phyloP scores from a whole-genome alignment of 2,113 vertebrate genomes.

The Seriola quinqueradiata region DNA sequence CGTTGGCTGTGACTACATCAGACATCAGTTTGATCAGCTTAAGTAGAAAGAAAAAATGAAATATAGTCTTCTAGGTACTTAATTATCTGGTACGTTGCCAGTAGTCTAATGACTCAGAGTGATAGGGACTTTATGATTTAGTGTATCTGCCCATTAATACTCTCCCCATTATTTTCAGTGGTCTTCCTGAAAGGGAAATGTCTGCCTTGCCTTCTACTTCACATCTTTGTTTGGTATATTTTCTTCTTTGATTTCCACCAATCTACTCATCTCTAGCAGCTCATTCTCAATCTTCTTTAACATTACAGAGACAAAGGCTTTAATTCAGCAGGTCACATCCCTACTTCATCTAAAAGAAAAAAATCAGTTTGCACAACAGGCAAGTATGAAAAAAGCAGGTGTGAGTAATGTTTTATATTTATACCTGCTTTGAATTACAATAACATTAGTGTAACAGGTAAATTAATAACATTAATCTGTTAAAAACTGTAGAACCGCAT shows the following conservation, averaged over 20 bases:
- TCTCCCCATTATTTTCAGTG: constrained; percentile 15
- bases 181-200: neutral
- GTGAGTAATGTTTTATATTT: neutral
- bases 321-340: neutral
- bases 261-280: neutral
- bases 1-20: neutral
- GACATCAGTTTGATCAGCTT: neutral
- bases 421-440: neutral
- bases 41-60: neutral
- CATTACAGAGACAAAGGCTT: neutral
- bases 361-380: neutral
- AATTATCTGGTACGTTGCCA: constrained; percentile 7
- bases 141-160: neutral
- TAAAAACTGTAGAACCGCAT: neutral
- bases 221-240: neutral
- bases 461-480: neutral
- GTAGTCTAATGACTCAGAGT: constrained; percentile 5
- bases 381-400: too few relatives aligned
- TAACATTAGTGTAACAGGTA: neutral
- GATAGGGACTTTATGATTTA: constrained; percentile 13
- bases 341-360: too few relatives aligned
- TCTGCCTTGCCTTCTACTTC: neutral
- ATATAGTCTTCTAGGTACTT: constrained; percentile 5
- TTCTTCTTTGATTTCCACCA: neutral
- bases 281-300: neutral